Percentiles rank a stretch among this genome's conserved stretches.
These are phyloP conservation scores for Boulengeromyrus knoepffleri DNA, from an alignment of 2,113 vertebrate species.

Conservation along the genomic window DNA sequence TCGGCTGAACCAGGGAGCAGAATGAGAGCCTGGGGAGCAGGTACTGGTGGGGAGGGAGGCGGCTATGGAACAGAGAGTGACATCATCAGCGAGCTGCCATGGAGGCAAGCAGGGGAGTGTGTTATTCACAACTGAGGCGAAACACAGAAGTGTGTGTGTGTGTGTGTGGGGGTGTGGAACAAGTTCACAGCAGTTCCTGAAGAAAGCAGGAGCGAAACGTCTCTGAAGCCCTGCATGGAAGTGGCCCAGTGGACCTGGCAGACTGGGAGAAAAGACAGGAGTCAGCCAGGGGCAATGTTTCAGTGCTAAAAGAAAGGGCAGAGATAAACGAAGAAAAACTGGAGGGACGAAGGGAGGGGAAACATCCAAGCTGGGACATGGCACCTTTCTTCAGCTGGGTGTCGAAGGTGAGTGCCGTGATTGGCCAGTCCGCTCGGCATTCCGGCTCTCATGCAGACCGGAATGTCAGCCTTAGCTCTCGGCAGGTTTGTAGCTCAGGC, in stretches of 20 bases:
- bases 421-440: not conserved
- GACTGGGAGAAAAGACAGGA: not conserved
- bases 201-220: not conserved
- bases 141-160: conserved; percentile 3
- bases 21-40: not conserved
- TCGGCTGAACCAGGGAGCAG: not conserved
- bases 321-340: not conserved
- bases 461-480: not conserved
- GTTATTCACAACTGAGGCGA: conserved; percentile 20
- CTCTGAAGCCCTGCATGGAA: not conserved
- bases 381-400: conserved; percentile 77
- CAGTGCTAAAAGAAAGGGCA: not conserved
- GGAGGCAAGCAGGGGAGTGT: conserved; percentile 16
- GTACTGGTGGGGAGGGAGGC: not conserved
- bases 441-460: not conserved
- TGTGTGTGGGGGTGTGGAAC: conserved; percentile 6
- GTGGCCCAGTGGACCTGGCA: not conserved
- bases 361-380: conserved; percentile 52
- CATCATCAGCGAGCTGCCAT: conserved; percentile 18
- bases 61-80: conserved; percentile 17
- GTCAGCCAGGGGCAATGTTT: not conserved
- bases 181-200: conserved; percentile 9
- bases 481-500: not conserved
- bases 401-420: conserved; percentile 64
- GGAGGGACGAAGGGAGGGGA: conserved; percentile 14